These are phyloP conservation scores for Mionectes macconnelli DNA, from an alignment of 2,113 vertebrate species.

Conservation along the genomic window DNA sequence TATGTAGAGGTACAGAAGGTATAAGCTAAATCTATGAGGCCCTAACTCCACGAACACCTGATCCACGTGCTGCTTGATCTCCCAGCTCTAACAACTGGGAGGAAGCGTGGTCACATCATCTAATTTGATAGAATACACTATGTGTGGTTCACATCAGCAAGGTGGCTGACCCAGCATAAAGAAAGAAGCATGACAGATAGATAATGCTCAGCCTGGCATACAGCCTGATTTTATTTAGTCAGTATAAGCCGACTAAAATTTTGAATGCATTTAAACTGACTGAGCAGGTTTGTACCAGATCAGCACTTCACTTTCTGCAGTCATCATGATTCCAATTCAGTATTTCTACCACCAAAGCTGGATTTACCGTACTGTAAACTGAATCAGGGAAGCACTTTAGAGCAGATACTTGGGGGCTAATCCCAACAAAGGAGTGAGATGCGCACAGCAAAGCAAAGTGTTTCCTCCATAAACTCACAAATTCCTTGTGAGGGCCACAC, in stretches of 20 bases:
- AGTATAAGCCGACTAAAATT: background rate
- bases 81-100: background rate
- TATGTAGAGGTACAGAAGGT: background rate
- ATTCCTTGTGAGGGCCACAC: background rate
- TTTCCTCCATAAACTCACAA: background rate
- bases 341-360: background rate
- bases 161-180: background rate
- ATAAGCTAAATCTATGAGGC: background rate
- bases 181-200: background rate
- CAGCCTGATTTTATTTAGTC: background rate
- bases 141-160: background rate
- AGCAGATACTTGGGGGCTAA: background rate
- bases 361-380: background rate
- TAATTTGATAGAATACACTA: background rate
- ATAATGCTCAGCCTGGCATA: background rate
- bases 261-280: background rate
- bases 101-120: background rate
- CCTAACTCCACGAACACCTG: background rate
- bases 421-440: background rate
- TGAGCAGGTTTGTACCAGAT: background rate
- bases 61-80: background rate
- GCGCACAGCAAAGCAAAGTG: background rate
- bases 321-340: rapidly evolving
- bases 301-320: background rate
- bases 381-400: background rate